Evolutionary conservation across 2,888 invertebrate genomes (phyloP).

Genomic region (Cosmorhoe ocellata): DNA sequence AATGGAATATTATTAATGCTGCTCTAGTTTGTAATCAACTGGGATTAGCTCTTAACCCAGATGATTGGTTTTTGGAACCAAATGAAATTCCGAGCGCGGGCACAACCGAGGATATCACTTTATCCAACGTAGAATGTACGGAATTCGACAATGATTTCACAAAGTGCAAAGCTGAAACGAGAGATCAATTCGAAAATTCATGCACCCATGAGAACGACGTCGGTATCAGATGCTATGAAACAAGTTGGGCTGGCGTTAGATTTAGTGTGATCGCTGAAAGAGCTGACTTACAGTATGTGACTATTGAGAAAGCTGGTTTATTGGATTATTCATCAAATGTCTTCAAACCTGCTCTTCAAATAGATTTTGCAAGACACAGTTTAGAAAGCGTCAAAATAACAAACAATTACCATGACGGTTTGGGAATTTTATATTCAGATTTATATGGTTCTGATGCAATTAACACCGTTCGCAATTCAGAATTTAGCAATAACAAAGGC

Average conservation of each 20-base stretch:
- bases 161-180: slow-evolving; percentile 90
- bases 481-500: slow-evolving; percentile 91
- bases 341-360: slow-evolving; percentile 94
- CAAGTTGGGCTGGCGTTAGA: slow-evolving; percentile 96
- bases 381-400: slow-evolving; percentile 90
- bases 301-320: slow-evolving; percentile 95
- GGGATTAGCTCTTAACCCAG: slow-evolving; percentile 95
- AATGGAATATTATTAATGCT: slow-evolving; percentile 96
- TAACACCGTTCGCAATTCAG: slow-evolving; percentile 91
- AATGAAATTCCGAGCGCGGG: slow-evolving; percentile 91
- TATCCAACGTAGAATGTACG: slow-evolving; percentile 95
- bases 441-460: slow-evolving; percentile 92
- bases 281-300: slow-evolving; percentile 92
- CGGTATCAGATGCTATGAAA: slow-evolving; percentile 93
- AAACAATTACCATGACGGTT: slow-evolving; percentile 95
- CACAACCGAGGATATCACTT: slow-evolving; percentile 87
- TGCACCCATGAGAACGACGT: slow-evolving; percentile 94
- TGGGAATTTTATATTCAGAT: slow-evolving; percentile 97
- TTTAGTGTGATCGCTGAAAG: slow-evolving; percentile 94
- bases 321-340: slow-evolving; percentile 94
- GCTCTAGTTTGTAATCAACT: slow-evolving; percentile 97
- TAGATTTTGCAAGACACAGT: slow-evolving; percentile 92
- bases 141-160: slow-evolving; percentile 95
- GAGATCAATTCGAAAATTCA: slow-evolving; percentile 92
- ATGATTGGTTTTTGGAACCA: slow-evolving; percentile 93